Evolutionary conservation across 2,888 invertebrate species (phyloP).

Genomic region (Sturmia bella): DNA sequence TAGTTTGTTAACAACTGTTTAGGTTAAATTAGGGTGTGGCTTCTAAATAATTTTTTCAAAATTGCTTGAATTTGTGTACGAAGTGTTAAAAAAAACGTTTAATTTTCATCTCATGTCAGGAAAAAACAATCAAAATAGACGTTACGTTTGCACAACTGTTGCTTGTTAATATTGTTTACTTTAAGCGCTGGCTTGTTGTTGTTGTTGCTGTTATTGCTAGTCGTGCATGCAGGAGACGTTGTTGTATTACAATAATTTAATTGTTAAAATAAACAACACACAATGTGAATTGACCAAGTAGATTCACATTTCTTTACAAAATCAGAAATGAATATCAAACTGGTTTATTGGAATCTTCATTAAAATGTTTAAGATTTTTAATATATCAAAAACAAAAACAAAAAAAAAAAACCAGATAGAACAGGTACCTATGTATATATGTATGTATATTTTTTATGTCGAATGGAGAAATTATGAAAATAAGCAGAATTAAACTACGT

Average conservation of each 20-base stretch:
- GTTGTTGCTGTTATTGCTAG: conserved; percentile 33
- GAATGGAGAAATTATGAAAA: conserved; percentile 1
- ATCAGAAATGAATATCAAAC: conserved; percentile 37
- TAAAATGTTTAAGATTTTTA: background rate
- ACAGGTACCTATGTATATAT: no score
- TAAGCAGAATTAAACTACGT: background rate
- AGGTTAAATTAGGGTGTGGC: conserved; percentile 62
- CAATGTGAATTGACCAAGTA: conserved; percentile 25
- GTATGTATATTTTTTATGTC: background rate
- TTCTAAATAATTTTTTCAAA: conserved; percentile 31
- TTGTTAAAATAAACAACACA: conserved; percentile 12
- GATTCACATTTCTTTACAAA: background rate
- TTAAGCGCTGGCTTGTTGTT: conserved; percentile 34
- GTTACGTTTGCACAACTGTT: conserved; percentile 63
- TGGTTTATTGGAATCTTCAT: conserved; percentile 28
- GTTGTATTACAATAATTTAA: conserved; percentile 5
- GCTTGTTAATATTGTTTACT: conserved; percentile 53
- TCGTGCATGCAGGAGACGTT: conserved; percentile 5
- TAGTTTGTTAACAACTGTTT: conserved; percentile 22
- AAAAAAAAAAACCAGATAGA: no score
- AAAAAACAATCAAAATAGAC: background rate
- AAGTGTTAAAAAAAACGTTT: conserved; percentile 59
- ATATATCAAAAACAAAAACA: no score
- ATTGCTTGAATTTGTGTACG: conserved; percentile 28
- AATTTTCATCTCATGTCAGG: conserved; percentile 39